phyloP scores from a whole-genome alignment of 2,888 invertebrate species.

The Standfussiana lucernea region DNA sequence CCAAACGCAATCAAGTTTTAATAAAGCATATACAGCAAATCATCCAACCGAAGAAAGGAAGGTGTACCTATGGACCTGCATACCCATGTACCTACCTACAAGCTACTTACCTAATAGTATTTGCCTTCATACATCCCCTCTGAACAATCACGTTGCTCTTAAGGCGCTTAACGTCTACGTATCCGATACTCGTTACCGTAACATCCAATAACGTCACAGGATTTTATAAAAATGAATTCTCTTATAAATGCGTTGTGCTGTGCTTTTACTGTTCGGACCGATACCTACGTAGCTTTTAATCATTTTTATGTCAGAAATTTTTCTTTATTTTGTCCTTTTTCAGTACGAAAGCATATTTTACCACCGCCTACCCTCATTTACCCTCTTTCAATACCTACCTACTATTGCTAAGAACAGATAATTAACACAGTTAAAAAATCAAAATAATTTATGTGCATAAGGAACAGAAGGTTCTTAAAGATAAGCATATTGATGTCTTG shows the following conservation, averaged over 20 bases:
- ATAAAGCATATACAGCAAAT: neutral
- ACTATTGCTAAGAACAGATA: neutral
- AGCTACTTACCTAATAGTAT: conserved; percentile 8
- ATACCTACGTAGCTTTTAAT: neutral
- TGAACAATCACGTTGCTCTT: conserved; percentile 20
- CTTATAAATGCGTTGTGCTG: neutral
- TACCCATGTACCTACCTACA: neutral
- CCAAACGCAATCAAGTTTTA: neutral
- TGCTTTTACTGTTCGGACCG: neutral
- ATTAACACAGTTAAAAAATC: too few relatives aligned
- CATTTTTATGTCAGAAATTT: neutral
- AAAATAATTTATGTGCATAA: too few relatives aligned
- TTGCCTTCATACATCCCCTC: neutral
- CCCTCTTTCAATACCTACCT: neutral
- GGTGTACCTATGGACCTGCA: neutral
- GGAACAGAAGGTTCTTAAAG: too few relatives aligned
- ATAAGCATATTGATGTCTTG: too few relatives aligned
- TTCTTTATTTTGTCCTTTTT: neutral
- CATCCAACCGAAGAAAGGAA: neutral
- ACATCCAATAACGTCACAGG: conserved; percentile 19
- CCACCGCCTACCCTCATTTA: neutral
- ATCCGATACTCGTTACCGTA: conserved; percentile 3
- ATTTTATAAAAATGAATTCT: neutral
- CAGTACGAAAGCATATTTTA: neutral
- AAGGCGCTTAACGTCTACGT: conserved; percentile 22